These are phyloP conservation scores for Suillia variegata DNA, from an alignment of 2,888 invertebrate genomes.

Conservation along the genomic window DNA sequence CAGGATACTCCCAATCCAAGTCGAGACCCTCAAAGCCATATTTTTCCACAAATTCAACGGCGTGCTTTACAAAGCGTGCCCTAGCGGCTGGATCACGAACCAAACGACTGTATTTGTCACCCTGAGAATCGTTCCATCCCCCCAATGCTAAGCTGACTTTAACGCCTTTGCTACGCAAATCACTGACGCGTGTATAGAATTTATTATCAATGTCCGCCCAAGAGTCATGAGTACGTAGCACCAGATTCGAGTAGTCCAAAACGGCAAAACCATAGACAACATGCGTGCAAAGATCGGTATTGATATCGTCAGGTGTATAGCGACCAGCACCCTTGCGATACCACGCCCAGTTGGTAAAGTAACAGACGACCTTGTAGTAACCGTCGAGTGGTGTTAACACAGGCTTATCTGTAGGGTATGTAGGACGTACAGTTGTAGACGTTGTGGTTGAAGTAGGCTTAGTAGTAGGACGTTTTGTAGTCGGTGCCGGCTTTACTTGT, in stretches of 20 bases:
- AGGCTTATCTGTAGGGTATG: constrained; percentile 52
- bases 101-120: constrained; percentile 85
- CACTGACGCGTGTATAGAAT: constrained; percentile 84
- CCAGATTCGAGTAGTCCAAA: constrained; percentile 79
- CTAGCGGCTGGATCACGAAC: constrained; percentile 78
- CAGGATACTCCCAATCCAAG: constrained; percentile 93
- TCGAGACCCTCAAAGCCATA: constrained; percentile 92
- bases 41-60: constrained; percentile 76
- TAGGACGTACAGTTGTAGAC: constrained; percentile 48
- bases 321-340: constrained; percentile 82
- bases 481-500: constrained; percentile 41
- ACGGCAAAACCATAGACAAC: constrained; percentile 93
- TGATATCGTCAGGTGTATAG: constrained; percentile 84
- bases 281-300: constrained; percentile 87
- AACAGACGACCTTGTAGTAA: constrained; percentile 82
- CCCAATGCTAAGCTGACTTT: constrained; percentile 89
- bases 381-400: constrained; percentile 66
- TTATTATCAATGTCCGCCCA: constrained; percentile 90
- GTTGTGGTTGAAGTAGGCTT: constrained; percentile 42
- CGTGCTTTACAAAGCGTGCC: constrained; percentile 75
- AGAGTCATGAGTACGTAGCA: constrained; percentile 82
- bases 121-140: constrained; percentile 94
- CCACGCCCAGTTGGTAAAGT: constrained; percentile 95
- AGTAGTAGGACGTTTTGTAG: constrained; percentile 29
- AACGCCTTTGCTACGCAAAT: constrained; percentile 76